These are phyloP conservation scores for Sebastes umbrosus DNA, from an alignment of 2,797 vertebrate species.

Conservation along the genomic window DNA sequence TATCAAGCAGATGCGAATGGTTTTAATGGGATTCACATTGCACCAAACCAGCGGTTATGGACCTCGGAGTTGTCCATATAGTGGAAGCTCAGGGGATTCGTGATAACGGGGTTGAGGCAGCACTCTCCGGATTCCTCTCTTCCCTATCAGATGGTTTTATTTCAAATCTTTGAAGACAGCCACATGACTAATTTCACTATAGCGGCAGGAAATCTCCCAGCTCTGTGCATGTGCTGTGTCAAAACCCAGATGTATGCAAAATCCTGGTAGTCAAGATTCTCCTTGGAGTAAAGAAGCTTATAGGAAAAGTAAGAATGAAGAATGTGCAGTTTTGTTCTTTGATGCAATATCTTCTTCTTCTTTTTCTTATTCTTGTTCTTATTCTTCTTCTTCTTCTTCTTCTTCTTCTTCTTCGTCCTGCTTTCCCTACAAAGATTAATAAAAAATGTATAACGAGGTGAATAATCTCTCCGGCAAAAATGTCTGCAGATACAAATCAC, in stretches of 20 bases:
- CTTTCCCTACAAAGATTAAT: background rate
- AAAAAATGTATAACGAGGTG: constrained; percentile 6
- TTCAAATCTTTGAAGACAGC: constrained; percentile 35
- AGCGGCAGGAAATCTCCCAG: constrained; percentile 4
- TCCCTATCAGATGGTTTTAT: constrained; percentile 27
- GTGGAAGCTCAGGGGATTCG: constrained; percentile 43
- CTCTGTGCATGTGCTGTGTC: background rate
- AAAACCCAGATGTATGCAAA: constrained; percentile 20
- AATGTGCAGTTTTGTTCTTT: constrained; percentile 3
- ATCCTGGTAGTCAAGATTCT: background rate
- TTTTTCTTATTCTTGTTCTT: background rate
- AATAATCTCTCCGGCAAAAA: background rate
- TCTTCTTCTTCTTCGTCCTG: background rate
- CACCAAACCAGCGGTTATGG: constrained; percentile 41
- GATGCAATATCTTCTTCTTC: background rate
- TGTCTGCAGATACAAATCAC: background rate
- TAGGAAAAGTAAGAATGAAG: background rate
- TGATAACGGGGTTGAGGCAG: constrained; percentile 32
- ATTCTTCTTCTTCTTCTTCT: no score
- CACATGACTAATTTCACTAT: constrained; percentile 16
- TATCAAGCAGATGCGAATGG: constrained; percentile 42
- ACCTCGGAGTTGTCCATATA: constrained; percentile 32
- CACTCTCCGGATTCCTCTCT: constrained; percentile 8
- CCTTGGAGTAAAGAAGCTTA: constrained; percentile 8
- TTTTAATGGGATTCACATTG: constrained; percentile 61